These are phyloP conservation scores for Dendrolimus houi DNA, from an alignment of 2,888 invertebrate species.

Conservation along the genomic window DNA sequence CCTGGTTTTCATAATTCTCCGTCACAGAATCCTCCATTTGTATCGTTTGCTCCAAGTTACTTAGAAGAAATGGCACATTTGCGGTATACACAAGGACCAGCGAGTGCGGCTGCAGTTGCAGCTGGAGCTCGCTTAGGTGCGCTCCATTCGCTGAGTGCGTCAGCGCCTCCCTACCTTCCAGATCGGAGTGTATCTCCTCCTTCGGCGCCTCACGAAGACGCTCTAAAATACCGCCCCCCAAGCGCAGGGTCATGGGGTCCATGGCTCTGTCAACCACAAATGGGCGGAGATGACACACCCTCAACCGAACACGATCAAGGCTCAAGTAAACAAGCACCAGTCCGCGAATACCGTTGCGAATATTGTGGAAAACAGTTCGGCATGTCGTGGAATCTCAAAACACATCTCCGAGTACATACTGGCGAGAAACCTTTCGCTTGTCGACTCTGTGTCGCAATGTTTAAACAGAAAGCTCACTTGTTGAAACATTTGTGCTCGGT, in stretches of 20 bases:
- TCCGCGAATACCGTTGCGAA: slow-evolving; percentile 90
- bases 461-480: slow-evolving; percentile 92
- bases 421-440: slow-evolving; percentile 94
- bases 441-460: slow-evolving; percentile 92
- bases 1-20: slow-evolving; percentile 93
- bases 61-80: slow-evolving; percentile 81
- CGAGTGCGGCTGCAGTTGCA: slow-evolving; percentile 76
- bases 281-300: slow-evolving; percentile 69
- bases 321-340: slow-evolving; percentile 78
- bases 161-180: slow-evolving; percentile 83
- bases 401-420: slow-evolving; percentile 90
- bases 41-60: slow-evolving; percentile 86
- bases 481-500: slow-evolving; percentile 92
- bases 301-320: slow-evolving; percentile 71
- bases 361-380: slow-evolving; percentile 94
- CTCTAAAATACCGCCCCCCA: slow-evolving; percentile 79
- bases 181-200: slow-evolving; percentile 79
- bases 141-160: slow-evolving; percentile 81
- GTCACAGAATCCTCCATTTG: slow-evolving; percentile 91
- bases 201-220: slow-evolving; percentile 73
- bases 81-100: slow-evolving; percentile 77
- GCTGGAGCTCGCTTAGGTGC: slow-evolving; percentile 68
- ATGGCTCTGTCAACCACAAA: slow-evolving; percentile 81
- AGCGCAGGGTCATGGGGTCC: slow-evolving; percentile 84
- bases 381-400: slow-evolving; percentile 95